Base-by-base conservation (phyloP, 2,888 invertebrate genomes). In the Diplazon laetatorius region DNA sequence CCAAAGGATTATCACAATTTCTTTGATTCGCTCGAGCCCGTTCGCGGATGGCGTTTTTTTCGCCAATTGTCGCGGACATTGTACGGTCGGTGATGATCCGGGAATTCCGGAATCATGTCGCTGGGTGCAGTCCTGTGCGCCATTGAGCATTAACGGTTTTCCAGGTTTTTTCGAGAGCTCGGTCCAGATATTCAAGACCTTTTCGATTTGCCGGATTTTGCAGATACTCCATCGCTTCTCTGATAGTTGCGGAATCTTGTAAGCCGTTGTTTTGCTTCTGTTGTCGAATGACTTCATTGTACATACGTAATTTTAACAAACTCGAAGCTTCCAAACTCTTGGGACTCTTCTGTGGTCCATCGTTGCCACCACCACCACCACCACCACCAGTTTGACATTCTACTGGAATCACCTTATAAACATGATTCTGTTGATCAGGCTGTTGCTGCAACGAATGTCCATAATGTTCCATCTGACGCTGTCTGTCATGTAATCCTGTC, bases 231-330 rank as follows among this genome's bases (percentile, higher is more conserved):
- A 87, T 35, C 1, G 83, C 79, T 57, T 81, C 83, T 6, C 80
- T 80, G 4, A 88, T 75, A 0, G 74, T 80, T 0, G 83, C 83
- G 0, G 83, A 79, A 52, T 89, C 87, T 69, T 90, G 90, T 20
- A 90, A 62, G 0, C 90, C 90, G 59, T 90, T 90, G 71, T 89
- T 90, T n/a, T 83, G 82, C 18, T 78, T 84, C 52, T 85, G 86
- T 2, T 84, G 80, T 2, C 82, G 82, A 0, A 86, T 74, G 0
- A 83, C 74, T 6, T 87, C 83, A 30, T 84, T 86, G 68, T 86
- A 83, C 3, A 83, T 8, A 5, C 86, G 85, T n/a, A 87, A 68
- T 52, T 87, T 86, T n/a, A 88, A n/a, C 37, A 89, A 66, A 74
- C 89, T 89, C 6, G 83, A 86, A 0, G 87, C 82, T 35, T 83